Conservation (phyloP, 2,888 invertebrate genomes). For the Strigamia maritima region DNA sequence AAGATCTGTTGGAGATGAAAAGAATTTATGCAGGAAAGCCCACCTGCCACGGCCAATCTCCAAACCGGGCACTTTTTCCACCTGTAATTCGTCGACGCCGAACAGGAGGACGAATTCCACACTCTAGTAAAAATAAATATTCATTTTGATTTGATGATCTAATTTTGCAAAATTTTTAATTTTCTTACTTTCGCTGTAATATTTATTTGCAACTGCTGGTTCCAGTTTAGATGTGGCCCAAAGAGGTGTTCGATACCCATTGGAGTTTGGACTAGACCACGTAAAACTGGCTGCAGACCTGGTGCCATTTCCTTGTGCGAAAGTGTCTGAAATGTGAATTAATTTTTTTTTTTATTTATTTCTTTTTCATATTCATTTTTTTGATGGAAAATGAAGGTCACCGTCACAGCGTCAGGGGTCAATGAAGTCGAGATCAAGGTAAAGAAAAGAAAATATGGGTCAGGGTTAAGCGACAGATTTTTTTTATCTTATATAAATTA, state of each 20-base stretch:
- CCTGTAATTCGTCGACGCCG: constrained; percentile 35
- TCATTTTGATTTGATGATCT: background rate
- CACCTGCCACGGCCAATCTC: constrained; percentile 39
- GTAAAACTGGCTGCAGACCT: constrained; percentile 22
- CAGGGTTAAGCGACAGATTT: constrained; percentile 24
- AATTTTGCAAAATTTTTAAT: background rate
- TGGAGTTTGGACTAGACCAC: background rate
- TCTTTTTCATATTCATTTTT: constrained; percentile 9
- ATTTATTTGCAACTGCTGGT: background rate
- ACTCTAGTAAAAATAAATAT: constrained; percentile 26
- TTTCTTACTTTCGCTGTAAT: background rate
- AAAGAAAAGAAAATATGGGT: constrained; percentile 6
- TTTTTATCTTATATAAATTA: background rate
- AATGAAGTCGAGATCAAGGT: constrained; percentile 29
- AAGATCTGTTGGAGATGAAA: background rate
- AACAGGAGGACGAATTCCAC: constrained; percentile 32
- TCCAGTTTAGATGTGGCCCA: constrained; percentile 5
- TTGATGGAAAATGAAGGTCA: constrained; percentile 17
- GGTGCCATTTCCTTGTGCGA: constrained; percentile 5
- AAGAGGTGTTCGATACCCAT: background rate
- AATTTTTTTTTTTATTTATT: background rate
- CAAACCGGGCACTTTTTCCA: constrained; percentile 8
- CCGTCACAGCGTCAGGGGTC: constrained; percentile 30
- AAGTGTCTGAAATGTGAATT: constrained; percentile 12
- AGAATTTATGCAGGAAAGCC: background rate